Base-by-base conservation (phyloP, 2,113 vertebrate species). In the Dromaius novaehollandiae region DNA sequence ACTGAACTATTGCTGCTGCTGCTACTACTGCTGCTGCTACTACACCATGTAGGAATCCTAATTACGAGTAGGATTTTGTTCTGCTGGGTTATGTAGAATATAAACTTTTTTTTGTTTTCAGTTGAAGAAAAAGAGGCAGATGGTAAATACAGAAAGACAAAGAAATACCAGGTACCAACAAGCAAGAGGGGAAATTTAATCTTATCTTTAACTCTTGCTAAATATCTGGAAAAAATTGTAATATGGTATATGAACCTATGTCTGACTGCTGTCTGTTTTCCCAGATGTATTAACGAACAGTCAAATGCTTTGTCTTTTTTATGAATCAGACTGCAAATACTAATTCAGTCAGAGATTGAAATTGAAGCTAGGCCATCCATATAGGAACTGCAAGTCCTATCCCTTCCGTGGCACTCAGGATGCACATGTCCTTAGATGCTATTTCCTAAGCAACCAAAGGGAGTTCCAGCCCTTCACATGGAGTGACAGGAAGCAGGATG, bases 371-470 rank as follows among this genome's bases (percentile, higher is more conserved):
- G 0, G 1, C 16, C 30, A 46, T 28, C 12, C 1, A 2, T 6
- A 34, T 0, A 84, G 40, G 81, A 65, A 53, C 44, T 5, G 9
- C 53, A 30, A 0, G 0, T 46, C 22, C 17, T 58, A 26, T 3
- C 5, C 11, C 6, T 90, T 50, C 36, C 15, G 24, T 11, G 18
- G 24, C 32, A 56, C 38, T 42, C 53, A 55, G 7, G 16, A 34
- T 40, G 11, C 26, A 4, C 0, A 7, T 9, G 11, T 30, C 44
- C 21, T 70, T 56, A 66, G 34, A 44, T 30, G 18, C 6, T 8
- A 28, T 65, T 86, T 86, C 7, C 68, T 48, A 44, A 81, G 3
- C 11, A 53, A 2, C 11, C 22, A 36, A 61, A 91, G 17, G 25
- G 28, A 50, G 42, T 83, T 77, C 6, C 53, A 84, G 34, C 13